A percentile compares a stretch with the other conserved stretches of the same genome.
phyloP scores from a whole-genome alignment of 1,140 invertebrate genomes.

The Gonioctena quinquepunctata region DNA sequence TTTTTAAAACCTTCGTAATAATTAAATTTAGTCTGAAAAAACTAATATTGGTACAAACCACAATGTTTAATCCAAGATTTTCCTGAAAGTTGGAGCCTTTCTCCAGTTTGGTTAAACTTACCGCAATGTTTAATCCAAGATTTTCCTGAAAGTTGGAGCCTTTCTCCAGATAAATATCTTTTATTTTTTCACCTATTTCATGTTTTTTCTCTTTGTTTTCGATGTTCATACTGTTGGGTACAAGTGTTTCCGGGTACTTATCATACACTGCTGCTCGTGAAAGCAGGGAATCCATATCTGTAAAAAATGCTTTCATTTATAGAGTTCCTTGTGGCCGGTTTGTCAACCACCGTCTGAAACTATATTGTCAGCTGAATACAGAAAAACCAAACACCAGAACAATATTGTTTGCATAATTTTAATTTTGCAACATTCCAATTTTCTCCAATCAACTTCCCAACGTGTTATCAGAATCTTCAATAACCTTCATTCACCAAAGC shows the following conservation, averaged over 20 bases:
- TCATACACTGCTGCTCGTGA: not conserved
- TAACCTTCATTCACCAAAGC: no score
- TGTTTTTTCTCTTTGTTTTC: not conserved
- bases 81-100: not conserved
- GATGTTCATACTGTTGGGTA: not conserved
- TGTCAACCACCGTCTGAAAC: not conserved
- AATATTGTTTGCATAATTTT: no score
- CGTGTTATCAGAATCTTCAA: no score
- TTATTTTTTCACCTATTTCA: not conserved
- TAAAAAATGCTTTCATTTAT: not conserved
- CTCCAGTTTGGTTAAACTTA: slow-evolving; percentile 11
- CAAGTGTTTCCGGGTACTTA: not conserved
- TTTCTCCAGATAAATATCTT: slow-evolving; percentile 1
- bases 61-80: not conserved
- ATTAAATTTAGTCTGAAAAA: no score
- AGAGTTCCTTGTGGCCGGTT: not conserved
- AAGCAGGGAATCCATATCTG: not conserved
- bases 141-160: not conserved
- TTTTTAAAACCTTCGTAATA: no score
- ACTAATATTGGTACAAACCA: no score
- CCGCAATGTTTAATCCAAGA: not conserved
- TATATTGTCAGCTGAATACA: no score
- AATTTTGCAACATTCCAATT: no score
- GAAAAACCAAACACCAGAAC: no score
- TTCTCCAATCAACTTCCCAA: no score